Evolutionary conservation across 2,888 invertebrate species (phyloP).

Genomic region (Stratiomys singularior): DNA sequence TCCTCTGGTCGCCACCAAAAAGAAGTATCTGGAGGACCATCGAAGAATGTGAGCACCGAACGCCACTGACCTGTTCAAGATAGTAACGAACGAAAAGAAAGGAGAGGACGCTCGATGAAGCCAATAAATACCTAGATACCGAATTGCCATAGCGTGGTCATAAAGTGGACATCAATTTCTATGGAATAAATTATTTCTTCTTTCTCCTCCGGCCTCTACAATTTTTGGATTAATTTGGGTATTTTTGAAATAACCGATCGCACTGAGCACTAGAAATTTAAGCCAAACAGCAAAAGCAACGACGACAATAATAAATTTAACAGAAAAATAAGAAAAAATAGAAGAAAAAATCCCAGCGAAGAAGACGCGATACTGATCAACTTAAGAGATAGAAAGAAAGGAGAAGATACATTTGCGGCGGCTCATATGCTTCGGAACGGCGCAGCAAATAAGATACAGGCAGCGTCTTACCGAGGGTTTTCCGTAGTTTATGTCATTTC

Average conservation of each 20-base stretch:
- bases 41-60: not conserved
- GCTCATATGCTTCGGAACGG: conserved; percentile 9
- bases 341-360: not conserved
- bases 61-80: not conserved
- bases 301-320: not conserved
- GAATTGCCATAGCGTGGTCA: conserved; percentile 24
- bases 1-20: not conserved
- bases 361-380: not conserved
- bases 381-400: not conserved
- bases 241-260: conserved; percentile 28
- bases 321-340: not conserved
- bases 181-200: conserved; percentile 42
- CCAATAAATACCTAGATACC: not conserved
- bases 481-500: conserved; percentile 41
- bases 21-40: not conserved
- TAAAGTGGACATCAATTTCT: conserved; percentile 44
- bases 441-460: not conserved
- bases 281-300: not conserved
- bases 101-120: not conserved
- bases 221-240: conserved; percentile 31
- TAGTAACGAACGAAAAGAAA: not conserved
- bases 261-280: conserved; percentile 14
- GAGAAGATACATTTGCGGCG: conserved; percentile 21
- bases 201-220: conserved; percentile 11
- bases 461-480: not conserved